Evolutionary conservation across 2,888 invertebrate species (phyloP).

Genomic region (Zygogramma bicolorata): DNA sequence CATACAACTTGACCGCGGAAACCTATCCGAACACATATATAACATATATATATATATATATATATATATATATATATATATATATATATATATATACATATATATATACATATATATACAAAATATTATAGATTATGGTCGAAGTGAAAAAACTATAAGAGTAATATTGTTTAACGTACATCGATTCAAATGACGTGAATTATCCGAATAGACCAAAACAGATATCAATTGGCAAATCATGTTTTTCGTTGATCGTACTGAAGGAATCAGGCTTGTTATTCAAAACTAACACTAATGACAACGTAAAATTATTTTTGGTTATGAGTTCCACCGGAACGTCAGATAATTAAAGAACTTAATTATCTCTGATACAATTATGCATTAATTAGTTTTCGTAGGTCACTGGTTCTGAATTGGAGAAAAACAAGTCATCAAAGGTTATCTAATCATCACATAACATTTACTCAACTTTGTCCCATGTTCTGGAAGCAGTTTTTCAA

Average conservation of each 20-base stretch:
- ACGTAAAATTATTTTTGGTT: not conserved
- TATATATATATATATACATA: too few species aligned
- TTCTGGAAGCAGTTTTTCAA: too few species aligned
- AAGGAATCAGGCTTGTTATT: constrained; percentile 22
- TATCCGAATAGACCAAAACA: constrained; percentile 55
- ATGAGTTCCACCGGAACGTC: not conserved
- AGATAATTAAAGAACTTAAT: not conserved
- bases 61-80: too few species aligned
- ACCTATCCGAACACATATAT: too few species aligned
- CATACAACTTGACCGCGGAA: too few species aligned
- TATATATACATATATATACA: too few species aligned
- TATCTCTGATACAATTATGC: not conserved
- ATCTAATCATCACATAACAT: too few species aligned
- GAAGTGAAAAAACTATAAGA: constrained; percentile 51
- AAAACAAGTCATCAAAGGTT: too few species aligned
- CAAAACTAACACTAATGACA: not conserved
- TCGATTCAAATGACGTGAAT: constrained; percentile 55
- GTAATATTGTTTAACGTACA: constrained; percentile 33
- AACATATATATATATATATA: too few species aligned
- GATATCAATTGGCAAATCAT: constrained; percentile 58
- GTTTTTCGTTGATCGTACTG: constrained; percentile 29
- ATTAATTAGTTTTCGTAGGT: not conserved
- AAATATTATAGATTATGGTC: constrained; percentile 49
- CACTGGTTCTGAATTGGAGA: too few species aligned
- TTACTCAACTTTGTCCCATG: too few species aligned